Evolutionary conservation across 2,888 invertebrate genomes (phyloP).

Genomic region (Dicyrtomina minuta): DNA sequence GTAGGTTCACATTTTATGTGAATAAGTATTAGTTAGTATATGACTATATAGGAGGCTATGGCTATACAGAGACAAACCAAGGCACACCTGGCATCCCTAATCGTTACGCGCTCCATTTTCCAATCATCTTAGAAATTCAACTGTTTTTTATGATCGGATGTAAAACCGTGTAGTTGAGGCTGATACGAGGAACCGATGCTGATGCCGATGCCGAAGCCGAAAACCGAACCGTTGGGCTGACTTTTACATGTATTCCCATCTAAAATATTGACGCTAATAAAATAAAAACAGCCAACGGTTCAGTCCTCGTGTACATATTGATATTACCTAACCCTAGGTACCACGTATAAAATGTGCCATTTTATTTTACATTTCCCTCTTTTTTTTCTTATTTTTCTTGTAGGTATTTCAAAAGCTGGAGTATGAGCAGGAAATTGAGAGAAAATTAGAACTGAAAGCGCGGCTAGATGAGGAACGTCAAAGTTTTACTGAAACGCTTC

Average conservation of each 20-base stretch:
- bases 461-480: slow-evolving; percentile 61
- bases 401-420: slow-evolving; percentile 76
- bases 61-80: no score
- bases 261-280: not conserved
- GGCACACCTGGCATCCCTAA: no score
- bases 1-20: no score
- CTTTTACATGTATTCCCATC: not conserved
- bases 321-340: not conserved
- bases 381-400: slow-evolving; percentile 7
- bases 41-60: no score
- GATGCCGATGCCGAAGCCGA: no score
- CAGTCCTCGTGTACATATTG: not conserved
- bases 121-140: no score
- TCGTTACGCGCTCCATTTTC: no score
- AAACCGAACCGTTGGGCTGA: no score
- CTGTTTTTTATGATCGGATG: no score
- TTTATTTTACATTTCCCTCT: not conserved
- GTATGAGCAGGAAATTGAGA: slow-evolving; percentile 72
- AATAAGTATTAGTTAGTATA: no score
- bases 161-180: no score
- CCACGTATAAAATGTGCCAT: not conserved
- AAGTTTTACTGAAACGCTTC: slow-evolving; percentile 60
- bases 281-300: not conserved
- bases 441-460: slow-evolving; percentile 60
- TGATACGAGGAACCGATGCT: no score